phyloP scores from a whole-genome alignment of 2,888 invertebrate genomes.

The Hedya salicella region DNA sequence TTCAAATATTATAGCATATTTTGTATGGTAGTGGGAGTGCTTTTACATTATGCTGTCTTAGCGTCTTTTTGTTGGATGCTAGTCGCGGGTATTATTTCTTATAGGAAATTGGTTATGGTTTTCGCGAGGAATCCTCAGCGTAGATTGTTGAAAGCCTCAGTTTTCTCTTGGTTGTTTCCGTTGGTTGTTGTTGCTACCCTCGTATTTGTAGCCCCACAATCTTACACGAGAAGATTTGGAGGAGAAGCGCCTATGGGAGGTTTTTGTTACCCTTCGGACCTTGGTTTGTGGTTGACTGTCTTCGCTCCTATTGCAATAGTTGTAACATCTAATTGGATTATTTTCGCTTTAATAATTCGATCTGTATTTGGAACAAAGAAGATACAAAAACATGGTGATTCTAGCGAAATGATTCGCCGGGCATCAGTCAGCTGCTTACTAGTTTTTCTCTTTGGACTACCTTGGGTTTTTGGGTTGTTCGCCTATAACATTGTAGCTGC shows the following conservation, averaged over 20 bases:
- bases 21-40: conserved; percentile 78
- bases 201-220: conserved; percentile 55
- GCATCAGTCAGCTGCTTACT: conserved; percentile 72
- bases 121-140: conserved; percentile 76
- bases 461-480: conserved; percentile 74
- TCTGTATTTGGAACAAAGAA: conserved; percentile 57
- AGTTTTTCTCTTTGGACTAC: conserved; percentile 76
- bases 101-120: conserved; percentile 85
- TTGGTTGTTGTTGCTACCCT: conserved; percentile 65
- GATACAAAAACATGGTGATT: conserved; percentile 60
- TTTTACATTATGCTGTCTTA: conserved; percentile 85
- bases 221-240: conserved; percentile 56
- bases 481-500: conserved; percentile 61
- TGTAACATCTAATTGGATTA: conserved; percentile 67
- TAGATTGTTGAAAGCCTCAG: conserved; percentile 79
- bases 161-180: conserved; percentile 83
- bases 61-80: conserved; percentile 87
- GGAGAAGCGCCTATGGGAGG: conserved; percentile 53
- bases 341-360: conserved; percentile 74
- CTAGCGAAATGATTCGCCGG: conserved; percentile 63
- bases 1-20: conserved; percentile 52
- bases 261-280: conserved; percentile 69
- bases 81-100: conserved; percentile 85
- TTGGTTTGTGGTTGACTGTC: conserved; percentile 72
- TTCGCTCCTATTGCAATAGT: conserved; percentile 69